Conservation (phyloP, 2,113 vertebrate genomes). For the Cyphomyrus plagiostoma region DNA sequence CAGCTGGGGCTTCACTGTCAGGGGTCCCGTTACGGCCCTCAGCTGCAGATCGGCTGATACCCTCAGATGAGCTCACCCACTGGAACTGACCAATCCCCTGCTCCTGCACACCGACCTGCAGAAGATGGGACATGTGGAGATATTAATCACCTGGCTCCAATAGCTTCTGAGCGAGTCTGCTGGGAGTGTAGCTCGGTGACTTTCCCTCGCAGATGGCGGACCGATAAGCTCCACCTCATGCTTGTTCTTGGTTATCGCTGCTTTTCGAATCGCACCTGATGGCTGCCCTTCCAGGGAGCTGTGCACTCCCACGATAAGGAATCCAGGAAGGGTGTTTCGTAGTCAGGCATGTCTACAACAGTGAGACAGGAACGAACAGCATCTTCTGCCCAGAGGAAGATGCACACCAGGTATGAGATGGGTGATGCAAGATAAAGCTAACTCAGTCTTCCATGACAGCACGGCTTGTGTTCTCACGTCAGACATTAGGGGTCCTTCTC, state of each 20-base stretch:
- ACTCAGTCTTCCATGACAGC: background rate
- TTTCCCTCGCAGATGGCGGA: background rate
- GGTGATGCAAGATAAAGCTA: background rate
- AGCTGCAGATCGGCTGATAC: background rate
- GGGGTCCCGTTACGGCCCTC: background rate
- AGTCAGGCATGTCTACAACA: background rate
- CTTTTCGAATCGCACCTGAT: background rate
- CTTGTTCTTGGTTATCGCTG: background rate
- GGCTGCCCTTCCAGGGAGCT: background rate
- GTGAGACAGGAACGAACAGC: background rate
- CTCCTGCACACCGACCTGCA: background rate
- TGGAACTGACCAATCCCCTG: background rate
- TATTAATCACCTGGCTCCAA: background rate
- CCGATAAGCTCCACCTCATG: background rate
- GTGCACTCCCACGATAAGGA: background rate
- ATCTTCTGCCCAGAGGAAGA: background rate
- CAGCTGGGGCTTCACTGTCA: background rate
- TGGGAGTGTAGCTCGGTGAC: background rate
- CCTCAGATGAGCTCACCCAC: background rate
- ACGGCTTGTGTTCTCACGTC: background rate
- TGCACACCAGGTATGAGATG: background rate
- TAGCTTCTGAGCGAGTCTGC: background rate
- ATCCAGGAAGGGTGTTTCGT: background rate
- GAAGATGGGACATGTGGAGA: background rate
- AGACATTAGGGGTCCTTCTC: background rate